Percentiles rank a stretch among this genome's conserved stretches.
Evolutionary conservation across 2,113 vertebrate species (phyloP).

Genomic region (Puntigrus tetrazona): DNA sequence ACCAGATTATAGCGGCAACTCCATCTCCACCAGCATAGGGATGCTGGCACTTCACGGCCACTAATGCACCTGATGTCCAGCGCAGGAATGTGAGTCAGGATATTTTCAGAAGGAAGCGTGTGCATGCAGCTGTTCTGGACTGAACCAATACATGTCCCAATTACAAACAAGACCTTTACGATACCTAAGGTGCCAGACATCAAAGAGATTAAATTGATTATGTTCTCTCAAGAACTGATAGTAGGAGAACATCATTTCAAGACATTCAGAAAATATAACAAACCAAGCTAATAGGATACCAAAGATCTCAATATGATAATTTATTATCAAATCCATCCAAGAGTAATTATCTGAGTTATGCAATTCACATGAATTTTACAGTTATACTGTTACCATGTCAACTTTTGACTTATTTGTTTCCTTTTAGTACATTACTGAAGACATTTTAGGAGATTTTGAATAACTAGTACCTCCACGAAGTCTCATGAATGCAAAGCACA

Average conservation of each 20-base stretch:
- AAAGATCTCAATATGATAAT: not conserved
- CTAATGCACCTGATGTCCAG: slow-evolving; percentile 46
- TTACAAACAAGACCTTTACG: not conserved
- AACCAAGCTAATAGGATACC: not conserved
- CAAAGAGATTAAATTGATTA: not conserved
- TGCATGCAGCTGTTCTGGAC: not conserved
- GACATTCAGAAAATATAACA: not conserved
- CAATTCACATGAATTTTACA: not conserved
- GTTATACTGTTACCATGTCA: not conserved
- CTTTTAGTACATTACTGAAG: not conserved
- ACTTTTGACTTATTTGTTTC: not conserved
- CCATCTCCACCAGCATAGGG: slow-evolving; percentile 38
- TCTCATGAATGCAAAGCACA: not conserved
- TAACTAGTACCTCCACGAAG: not conserved
- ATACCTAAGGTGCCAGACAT: not conserved
- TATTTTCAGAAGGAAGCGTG: slow-evolving; percentile 17
- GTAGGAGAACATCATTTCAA: not conserved
- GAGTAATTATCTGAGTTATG: not conserved
- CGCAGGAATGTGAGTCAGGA: slow-evolving; percentile 31
- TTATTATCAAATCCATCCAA: not conserved
- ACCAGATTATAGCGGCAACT: slow-evolving; percentile 39
- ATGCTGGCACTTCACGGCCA: slow-evolving; percentile 26
- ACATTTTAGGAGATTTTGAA: not conserved
- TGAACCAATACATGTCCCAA: not conserved
- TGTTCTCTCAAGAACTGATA: not conserved